Evolutionary conservation across 2,797 vertebrate genomes (phyloP).

Genomic region (Menidia menidia): DNA sequence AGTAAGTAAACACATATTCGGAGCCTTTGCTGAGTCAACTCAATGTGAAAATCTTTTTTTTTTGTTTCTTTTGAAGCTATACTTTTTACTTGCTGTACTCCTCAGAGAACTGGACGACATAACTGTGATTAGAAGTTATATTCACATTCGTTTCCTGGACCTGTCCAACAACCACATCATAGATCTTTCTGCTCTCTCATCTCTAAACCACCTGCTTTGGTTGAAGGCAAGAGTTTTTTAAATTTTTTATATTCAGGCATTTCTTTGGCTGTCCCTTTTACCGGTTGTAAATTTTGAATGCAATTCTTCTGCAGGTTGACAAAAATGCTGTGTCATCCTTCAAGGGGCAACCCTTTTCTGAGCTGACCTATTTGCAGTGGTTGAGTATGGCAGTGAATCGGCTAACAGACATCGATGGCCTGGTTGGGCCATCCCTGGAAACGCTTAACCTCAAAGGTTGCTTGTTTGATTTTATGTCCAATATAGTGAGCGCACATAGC

Average conservation of each 20-base stretch:
- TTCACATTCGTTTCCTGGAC: conserved; percentile 93
- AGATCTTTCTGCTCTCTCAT: conserved; percentile 87
- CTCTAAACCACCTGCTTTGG: conserved; percentile 91
- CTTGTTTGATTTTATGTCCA: conserved; percentile 25
- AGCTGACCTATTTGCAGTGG: conserved; percentile 89
- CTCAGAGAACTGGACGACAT: conserved; percentile 88
- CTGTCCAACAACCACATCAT: conserved; percentile 89
- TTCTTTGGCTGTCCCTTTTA: background rate
- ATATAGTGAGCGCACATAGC: background rate
- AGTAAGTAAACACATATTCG: conserved; percentile 72
- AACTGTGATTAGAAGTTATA: conserved; percentile 80
- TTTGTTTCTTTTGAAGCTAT: background rate
- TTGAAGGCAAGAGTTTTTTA: conserved; percentile 86
- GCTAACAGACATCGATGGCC: conserved; percentile 82
- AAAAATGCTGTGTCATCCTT: conserved; percentile 81
- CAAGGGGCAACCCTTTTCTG: conserved; percentile 78
- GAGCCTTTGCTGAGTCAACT: background rate
- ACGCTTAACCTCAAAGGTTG: conserved; percentile 90
- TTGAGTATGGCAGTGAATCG: conserved; percentile 88
- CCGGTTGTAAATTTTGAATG: conserved; percentile 1
- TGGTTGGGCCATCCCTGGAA: conserved; percentile 83
- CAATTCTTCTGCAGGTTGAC: conserved; percentile 74
- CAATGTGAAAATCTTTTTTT: background rate
- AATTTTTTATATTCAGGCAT: background rate
- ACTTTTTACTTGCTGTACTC: background rate